phyloP scores from a whole-genome alignment of 2,797 vertebrate species.

The Crenuchus spilurus region DNA sequence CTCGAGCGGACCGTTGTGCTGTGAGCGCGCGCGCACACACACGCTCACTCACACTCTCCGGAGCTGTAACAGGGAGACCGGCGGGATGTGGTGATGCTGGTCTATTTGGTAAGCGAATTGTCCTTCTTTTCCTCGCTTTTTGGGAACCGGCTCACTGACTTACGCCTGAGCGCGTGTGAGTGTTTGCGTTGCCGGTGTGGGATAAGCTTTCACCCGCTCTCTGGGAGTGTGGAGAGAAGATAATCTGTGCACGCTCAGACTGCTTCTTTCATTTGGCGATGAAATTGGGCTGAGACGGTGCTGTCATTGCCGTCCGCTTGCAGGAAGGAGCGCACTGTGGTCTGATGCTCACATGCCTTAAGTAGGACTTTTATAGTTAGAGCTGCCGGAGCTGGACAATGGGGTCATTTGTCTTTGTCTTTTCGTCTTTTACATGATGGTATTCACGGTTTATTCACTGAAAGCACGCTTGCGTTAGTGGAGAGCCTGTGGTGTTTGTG shows the following conservation, averaged over 20 bases:
- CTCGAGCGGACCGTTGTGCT: conserved; percentile 28
- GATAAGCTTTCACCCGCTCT: neutral
- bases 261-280: neutral
- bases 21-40: conserved; percentile 48
- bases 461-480: no score
- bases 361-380: no score
- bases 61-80: conserved; percentile 10
- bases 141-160: neutral
- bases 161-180: neutral
- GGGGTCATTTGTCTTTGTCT: no score
- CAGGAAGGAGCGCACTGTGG: no score
- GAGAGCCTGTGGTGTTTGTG: no score
- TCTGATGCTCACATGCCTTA: no score
- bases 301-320: no score
- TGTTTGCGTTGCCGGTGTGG: neutral
- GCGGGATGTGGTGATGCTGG: conserved; percentile 9
- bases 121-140: neutral
- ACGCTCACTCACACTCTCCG: neutral
- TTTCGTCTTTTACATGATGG: no score
- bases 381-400: no score
- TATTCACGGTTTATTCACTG: no score
- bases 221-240: no score
- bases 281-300: neutral
- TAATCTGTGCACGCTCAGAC: no score
- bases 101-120: conserved; percentile 15